phyloP scores from a whole-genome alignment of 2,113 vertebrate species.

The Trogon melanurus region DNA sequence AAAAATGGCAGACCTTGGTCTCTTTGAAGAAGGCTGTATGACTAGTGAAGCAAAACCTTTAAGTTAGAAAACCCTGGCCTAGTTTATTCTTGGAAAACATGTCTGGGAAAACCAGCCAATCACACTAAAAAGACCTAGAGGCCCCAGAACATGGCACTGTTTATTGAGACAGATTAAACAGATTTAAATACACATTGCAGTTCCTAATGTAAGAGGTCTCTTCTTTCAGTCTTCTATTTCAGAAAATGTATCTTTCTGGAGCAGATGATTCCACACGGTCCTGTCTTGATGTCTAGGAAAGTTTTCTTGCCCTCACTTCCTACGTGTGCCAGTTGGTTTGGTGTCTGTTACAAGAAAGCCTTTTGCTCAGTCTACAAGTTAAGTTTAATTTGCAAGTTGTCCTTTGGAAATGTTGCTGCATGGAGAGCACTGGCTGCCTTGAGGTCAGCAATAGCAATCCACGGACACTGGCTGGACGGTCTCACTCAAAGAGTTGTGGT shows the following conservation, averaged over 20 bases:
- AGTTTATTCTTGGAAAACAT: not conserved
- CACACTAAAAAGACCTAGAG: not conserved
- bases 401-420: fast-evolving
- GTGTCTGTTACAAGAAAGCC: not conserved
- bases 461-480: not conserved
- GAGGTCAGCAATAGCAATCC: not conserved
- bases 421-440: not conserved
- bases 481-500: no score
- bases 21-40: not conserved
- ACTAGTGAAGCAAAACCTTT: not conserved
- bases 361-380: not conserved
- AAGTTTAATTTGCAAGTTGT: not conserved
- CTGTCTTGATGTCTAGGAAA: not conserved
- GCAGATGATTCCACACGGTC: not conserved
- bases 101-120: not conserved
- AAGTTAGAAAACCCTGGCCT: not conserved
- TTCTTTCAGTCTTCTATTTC: not conserved
- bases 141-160: not conserved
- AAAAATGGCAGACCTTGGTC: not conserved
- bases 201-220: not conserved
- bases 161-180: not conserved
- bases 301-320: not conserved
- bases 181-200: not conserved
- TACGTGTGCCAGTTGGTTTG: not conserved
- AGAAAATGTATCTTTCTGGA: not conserved